Conservation (phyloP, 2,113 vertebrate genomes). For the Sitta europaea region DNA sequence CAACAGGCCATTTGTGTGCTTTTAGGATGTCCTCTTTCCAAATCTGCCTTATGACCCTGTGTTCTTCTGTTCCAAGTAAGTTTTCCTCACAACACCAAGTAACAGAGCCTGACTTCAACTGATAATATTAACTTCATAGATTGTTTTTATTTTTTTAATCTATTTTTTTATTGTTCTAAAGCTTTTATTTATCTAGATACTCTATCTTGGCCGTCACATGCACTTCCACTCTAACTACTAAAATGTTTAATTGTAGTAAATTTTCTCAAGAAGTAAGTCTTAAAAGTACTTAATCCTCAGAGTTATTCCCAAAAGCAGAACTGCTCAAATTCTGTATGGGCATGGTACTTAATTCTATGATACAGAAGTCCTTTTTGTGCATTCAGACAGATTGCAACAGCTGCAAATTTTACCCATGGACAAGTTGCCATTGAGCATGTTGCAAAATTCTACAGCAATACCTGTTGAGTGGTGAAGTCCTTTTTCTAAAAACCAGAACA, state of each 20-base stretch:
- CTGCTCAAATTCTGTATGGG: background rate
- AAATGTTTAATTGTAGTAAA: background rate
- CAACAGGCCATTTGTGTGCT: background rate
- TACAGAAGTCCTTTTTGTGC: background rate
- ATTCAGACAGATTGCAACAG: background rate
- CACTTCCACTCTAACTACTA: background rate
- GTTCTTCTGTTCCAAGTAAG: background rate
- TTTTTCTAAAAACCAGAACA: background rate
- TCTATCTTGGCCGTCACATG: background rate
- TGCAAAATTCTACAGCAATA: background rate
- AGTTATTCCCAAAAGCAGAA: background rate
- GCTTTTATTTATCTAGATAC: background rate
- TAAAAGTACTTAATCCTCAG: background rate
- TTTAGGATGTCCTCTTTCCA: background rate
- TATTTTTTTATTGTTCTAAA: background rate
- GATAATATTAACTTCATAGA: background rate
- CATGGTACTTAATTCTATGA: accelerated
- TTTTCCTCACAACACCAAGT: background rate
- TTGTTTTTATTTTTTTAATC: background rate
- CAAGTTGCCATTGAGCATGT: background rate
- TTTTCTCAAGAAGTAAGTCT: background rate
- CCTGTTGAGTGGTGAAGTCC: background rate
- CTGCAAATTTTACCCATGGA: background rate
- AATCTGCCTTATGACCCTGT: background rate
- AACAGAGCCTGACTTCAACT: background rate